A percentile compares a stretch with the other conserved stretches of the same genome.
Conservation (phyloP, 1,140 invertebrate genomes). For the Hyles vespertilio region DNA sequence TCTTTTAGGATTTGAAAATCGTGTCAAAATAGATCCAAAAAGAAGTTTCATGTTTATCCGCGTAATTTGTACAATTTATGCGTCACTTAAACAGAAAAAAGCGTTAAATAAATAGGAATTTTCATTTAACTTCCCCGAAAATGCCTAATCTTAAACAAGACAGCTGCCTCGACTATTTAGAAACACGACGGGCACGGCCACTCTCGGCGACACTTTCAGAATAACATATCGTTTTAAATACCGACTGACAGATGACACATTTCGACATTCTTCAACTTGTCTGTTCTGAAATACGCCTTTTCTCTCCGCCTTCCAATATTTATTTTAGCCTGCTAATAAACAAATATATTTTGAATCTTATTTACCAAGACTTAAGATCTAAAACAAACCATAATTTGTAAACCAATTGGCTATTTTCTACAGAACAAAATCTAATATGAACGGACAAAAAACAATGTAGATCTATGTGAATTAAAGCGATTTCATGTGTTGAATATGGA, state of each 20-base stretch:
- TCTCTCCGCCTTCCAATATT: conserved; percentile 49
- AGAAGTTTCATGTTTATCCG: too few relatives aligned
- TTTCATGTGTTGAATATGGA: conserved; percentile 42
- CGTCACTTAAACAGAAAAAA: not conserved
- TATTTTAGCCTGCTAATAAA: conserved; percentile 29
- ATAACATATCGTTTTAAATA: conserved; percentile 74
- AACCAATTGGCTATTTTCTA: conserved; percentile 20
- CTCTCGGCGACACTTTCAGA: conserved; percentile 46
- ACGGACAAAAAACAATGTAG: conserved; percentile 45
- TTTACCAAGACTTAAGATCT: conserved; percentile 2
- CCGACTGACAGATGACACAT: conserved; percentile 74
- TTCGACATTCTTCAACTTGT: conserved; percentile 75
- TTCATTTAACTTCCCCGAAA: conserved; percentile 43
- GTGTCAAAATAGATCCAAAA: too few relatives aligned
- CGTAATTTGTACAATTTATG: too few relatives aligned
- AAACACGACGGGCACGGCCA: conserved; percentile 46
- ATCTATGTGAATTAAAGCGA: conserved; percentile 33
- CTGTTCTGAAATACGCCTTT: conserved; percentile 58
- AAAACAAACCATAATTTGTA: not conserved
- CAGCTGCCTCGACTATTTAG: conserved; percentile 62
- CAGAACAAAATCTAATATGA: conserved; percentile 48
- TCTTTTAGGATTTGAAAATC: too few relatives aligned
- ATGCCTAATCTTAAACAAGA: conserved; percentile 47
- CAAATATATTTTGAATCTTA: conserved; percentile 22
- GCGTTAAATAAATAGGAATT: conserved; percentile 37